Evolutionary conservation across 2,888 invertebrate species (phyloP), one percentile per base, ranked within the genome.

Genomic region (Ligdia adustata): DNA sequence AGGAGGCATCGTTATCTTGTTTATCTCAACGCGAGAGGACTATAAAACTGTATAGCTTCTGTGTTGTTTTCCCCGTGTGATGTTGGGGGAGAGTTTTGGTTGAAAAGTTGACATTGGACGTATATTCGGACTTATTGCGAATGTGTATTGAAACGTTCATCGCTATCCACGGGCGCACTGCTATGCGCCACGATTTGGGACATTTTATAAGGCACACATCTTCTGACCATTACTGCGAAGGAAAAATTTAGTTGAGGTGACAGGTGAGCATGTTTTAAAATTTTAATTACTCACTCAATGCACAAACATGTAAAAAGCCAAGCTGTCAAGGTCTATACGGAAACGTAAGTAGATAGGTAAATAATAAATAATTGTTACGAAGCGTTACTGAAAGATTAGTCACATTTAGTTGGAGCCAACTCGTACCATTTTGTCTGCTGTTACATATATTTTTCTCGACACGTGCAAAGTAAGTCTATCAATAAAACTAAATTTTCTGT

Each of bases 221-320:
- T 60, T 95, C 95, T 62, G 94, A 95, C 66, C 95, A 95, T 78
- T 95, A 94, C 79, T 93, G 94, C 91, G 95, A 94, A 92, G 90
- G 89, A 80, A 85, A 64, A 75, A 77, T 90, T 86, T 90, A 90
- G 90, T 77, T 64, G 52, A 52, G 60, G 63, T 56, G 61, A 62
- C 70, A 78, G 84, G 85, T 85, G 64, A 82, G 79, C 52, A 43
- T 24, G 37, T 7, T 3, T 22, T 24, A 22, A 41, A n/a, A 14
- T 52, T 54, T 48, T 53, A 33, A 7, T 27, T 26, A n/a, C 29
- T 16, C 34, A 49, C 12, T 9, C 31, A 34, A 45, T 32, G 18
- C 32, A 6, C 43, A 52, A 49, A 40, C 34, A 52, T 63, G 47
- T 57, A 57, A 49, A 57, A 45, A 33, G 29, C 38, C 14, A 37